phyloP scores from a whole-genome alignment of 1,140 invertebrate genomes.

The Sarcophaga bullata region DNA sequence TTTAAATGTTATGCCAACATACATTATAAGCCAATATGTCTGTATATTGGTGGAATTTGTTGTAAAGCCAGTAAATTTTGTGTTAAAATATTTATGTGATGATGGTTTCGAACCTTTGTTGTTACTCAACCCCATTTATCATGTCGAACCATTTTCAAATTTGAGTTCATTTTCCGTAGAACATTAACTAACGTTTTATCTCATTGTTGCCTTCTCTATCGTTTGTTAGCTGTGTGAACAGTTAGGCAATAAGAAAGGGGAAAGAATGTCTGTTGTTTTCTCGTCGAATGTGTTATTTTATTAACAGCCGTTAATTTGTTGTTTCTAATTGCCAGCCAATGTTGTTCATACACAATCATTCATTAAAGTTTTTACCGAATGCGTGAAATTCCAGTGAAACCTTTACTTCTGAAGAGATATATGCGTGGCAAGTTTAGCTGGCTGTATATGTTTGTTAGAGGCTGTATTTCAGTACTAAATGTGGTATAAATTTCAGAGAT shows the following conservation, averaged over 20 bases:
- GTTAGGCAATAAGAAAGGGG: background rate
- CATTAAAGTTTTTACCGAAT: background rate
- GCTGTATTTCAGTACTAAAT: background rate
- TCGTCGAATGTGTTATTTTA: constrained; percentile 19
- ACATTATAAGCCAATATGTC: background rate
- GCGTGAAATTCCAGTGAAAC: background rate
- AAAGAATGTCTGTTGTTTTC: background rate
- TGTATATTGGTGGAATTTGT: background rate
- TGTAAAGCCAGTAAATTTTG: background rate
- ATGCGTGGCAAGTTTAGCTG: too few species aligned
- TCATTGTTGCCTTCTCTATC: background rate
- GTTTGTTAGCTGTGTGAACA: background rate
- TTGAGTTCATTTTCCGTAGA: too few species aligned
- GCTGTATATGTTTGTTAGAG: background rate
- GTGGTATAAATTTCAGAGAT: background rate
- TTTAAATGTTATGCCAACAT: constrained; percentile 9
- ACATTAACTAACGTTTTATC: too few species aligned
- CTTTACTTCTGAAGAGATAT: background rate
- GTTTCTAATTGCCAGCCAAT: constrained; percentile 36
- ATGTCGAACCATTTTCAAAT: too few species aligned
- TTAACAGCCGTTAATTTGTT: constrained; percentile 40
- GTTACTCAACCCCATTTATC: too few species aligned
- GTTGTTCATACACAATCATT: constrained; percentile 30
- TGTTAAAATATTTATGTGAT: constrained; percentile 15
- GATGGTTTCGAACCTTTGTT: background rate